Evolutionary conservation across 2,888 invertebrate species (phyloP), one percentile per base, ranked within the genome.

Genomic region (Myopa tessellatipennis): DNA sequence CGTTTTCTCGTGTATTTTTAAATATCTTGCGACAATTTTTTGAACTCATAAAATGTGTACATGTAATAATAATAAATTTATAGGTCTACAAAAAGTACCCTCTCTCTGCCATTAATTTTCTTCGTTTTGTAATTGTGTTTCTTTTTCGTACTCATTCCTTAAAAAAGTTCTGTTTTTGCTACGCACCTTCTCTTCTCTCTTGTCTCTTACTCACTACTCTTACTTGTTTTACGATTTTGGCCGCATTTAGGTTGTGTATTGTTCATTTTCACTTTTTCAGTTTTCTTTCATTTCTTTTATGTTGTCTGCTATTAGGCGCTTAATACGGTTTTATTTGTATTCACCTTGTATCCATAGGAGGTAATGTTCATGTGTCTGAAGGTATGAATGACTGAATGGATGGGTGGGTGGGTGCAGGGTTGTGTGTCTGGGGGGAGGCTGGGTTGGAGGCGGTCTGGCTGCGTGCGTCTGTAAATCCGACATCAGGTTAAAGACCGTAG

Each of bases 1-100:
- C 67, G 36, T 40, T 34, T 71, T 36, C 38, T 12, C 71, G 36
- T 72, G 55, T 72, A 72, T 60, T 72, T 72, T 72, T 60, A 72
- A 72, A 72, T 72, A 72, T 72, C 58, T 60, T 40, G 58, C 58
- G 26, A 72, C 60, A 34, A 36, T 69, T 52, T 4, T n/a, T n/a
- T 58, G 58, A 4, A 72, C 18, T n/a, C n/a, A 18, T 14, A 8
- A 45, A 45, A 45, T 10, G 10, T 45, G 45, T 8, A 69, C 12
- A 50, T 26, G 69, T 18, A 26, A 12, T 16, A 52, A 6, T 45
- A 45, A 45, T 45, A 45, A 12, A 67, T 60, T 16, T 6, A 60
- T 18, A 60, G 60, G 60, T 60, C 18, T 18, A 6, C 60, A 18
- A 60, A 60, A 16, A 60, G n/a, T 60, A 10, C 18, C n/a, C 16